Evolutionary conservation across 2,113 vertebrate genomes (phyloP).

Genomic region (Pseudorasbora parva): DNA sequence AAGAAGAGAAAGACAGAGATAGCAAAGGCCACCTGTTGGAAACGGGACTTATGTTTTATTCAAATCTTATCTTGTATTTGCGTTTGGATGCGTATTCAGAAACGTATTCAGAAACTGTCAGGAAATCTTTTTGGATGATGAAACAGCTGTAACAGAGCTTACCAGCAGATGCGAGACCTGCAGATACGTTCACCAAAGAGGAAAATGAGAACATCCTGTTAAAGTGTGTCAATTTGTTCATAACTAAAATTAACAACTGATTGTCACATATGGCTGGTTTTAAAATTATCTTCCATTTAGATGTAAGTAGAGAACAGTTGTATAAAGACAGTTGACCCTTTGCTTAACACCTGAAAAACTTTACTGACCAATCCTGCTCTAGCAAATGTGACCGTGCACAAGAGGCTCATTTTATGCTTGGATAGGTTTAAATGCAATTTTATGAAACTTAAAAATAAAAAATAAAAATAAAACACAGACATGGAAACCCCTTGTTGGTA

Average conservation of each 20-base stretch:
- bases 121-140: conserved; percentile 1
- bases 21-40: conserved; percentile 21
- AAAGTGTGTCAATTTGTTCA: not conserved
- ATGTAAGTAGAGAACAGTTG: not conserved
- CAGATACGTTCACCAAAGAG: not conserved
- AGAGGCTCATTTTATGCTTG: too few species aligned
- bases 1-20: conserved; percentile 36
- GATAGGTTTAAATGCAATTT: too few species aligned
- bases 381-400: too few species aligned
- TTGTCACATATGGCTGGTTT: not conserved
- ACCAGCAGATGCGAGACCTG: not conserved
- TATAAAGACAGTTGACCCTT: not conserved
- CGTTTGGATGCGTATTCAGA: not conserved
- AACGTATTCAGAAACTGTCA: not conserved
- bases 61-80: conserved; percentile 1
- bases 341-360: too few species aligned
- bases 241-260: conserved; percentile 13
- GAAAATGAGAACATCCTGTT: conserved; percentile 25
- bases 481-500: not conserved
- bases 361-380: too few species aligned
- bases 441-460: too few species aligned
- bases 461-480: not conserved
- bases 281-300: conserved; percentile 1
- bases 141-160: conserved; percentile 14
- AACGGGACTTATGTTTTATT: not conserved